These are phyloP conservation scores for Acanthococcus lagerstroemiae DNA, from an alignment of 2,888 invertebrate genomes.

Conservation along the genomic window DNA sequence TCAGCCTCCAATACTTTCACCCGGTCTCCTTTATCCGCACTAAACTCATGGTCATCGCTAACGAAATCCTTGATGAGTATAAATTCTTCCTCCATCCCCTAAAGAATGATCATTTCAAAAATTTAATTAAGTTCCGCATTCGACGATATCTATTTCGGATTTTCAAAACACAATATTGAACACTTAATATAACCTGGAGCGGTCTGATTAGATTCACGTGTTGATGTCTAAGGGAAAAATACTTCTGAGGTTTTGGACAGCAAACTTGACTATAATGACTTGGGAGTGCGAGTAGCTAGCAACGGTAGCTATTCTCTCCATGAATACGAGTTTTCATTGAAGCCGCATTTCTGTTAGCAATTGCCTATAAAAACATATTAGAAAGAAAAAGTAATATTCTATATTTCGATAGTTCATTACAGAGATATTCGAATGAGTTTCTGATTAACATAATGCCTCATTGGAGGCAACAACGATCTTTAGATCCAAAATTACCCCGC, in stretches of 20 bases:
- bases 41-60: slow-evolving; percentile 32
- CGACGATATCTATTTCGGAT: neutral
- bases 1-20: slow-evolving; percentile 38
- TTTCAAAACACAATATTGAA: neutral
- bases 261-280: neutral
- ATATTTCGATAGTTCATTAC: no score
- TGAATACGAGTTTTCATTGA: neutral
- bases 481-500: no score
- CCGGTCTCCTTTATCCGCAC: slow-evolving; percentile 32
- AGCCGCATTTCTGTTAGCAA: neutral
- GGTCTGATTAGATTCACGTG: neutral
- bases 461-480: no score
- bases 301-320: neutral
- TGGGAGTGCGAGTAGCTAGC: neutral
- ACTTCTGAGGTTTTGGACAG: neutral
- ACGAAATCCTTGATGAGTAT: slow-evolving; percentile 33
- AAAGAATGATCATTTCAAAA: slow-evolving; percentile 33
- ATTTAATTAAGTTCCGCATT: neutral
- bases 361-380: neutral
- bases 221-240: neutral
- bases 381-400: neutral
- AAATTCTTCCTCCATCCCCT: slow-evolving; percentile 33
- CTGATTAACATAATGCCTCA: no score
- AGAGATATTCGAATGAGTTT: no score
- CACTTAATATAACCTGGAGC: neutral